Evolutionary conservation across 2,888 invertebrate genomes (phyloP).

Genomic region (Tyria jacobaeae): DNA sequence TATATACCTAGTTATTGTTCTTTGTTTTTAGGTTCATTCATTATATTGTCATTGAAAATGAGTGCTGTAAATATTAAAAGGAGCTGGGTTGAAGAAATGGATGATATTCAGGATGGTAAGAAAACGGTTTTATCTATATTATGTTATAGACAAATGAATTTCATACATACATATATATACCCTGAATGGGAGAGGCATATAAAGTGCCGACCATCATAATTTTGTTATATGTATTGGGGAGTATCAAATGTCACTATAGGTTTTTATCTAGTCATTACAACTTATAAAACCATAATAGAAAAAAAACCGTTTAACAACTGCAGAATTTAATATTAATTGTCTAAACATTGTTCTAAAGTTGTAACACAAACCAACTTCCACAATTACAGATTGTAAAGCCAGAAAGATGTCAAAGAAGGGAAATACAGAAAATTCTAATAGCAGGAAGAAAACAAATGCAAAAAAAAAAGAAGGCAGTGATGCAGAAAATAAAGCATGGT

Average conservation of each 20-base stretch:
- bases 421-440: constrained; percentile 66
- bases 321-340: too few relatives aligned
- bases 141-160: too few relatives aligned
- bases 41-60: constrained; percentile 49
- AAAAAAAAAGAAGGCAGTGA: constrained; percentile 58
- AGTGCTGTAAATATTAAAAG: constrained; percentile 53
- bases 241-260: too few relatives aligned
- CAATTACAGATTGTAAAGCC: constrained; percentile 50
- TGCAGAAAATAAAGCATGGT: constrained; percentile 51
- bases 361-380: background rate
- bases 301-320: too few relatives aligned
- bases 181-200: too few relatives aligned
- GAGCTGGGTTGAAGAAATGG: constrained; percentile 53
- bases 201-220: too few relatives aligned
- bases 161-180: too few relatives aligned
- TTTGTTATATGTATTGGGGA: too few relatives aligned
- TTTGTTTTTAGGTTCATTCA: constrained; percentile 14
- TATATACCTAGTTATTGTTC: background rate
- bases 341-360: background rate
- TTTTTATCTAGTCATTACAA: too few relatives aligned
- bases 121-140: background rate
- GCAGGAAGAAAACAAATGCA: constrained; percentile 68
- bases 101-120: constrained; percentile 50
- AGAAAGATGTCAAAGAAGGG: constrained; percentile 59
- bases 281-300: too few relatives aligned